Base-by-base conservation (phyloP, 2,888 invertebrate genomes). In the Drosophila aldrichi region DNA sequence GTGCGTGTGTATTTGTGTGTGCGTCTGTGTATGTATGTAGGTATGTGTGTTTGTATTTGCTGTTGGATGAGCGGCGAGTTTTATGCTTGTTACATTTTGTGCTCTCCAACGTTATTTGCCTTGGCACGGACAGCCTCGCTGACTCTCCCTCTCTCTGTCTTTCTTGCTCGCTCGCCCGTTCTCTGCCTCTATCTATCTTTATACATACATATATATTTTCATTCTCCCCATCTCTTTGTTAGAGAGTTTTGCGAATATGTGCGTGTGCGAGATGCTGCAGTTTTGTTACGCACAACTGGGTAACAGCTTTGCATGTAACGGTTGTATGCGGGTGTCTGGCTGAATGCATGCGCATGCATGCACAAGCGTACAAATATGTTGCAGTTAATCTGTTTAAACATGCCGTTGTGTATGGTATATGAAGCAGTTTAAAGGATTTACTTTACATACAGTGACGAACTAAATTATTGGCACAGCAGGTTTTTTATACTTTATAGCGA, bases 311-410 rank as follows among this genome's bases (percentile, higher is more conserved):
- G 58, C 64, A 57, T 70, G 38, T 56, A 44, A 44, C 61, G 25
- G 2, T 3, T 36, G 29, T 63, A n/a, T 38, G 67, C 22, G 25
- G 34, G 34, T 14, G 55, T 60, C 38, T 36, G n/a, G 29, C 25
- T 70, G 44, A 20, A 32, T 43, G 55, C 40, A 55, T 55, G 43
- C 32, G 34, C 43, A 44, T 57, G 44, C 57, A n/a, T 25, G 44
- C 36, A 57, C 44, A 43, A 22, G 12, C 36, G 29, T 43, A 22
- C 5, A 38, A 16, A 22, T 51, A 36, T 48, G 66, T 74, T 70
- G 60, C 60, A 74, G 80, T 71, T 79, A 86, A 81, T 86, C 63
- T 85, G 51, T 79, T 82, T 70, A 81, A 80, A 80, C 68, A 74
- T 79, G 74, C 74, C 25, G 52, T 59, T 59, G 16, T 38, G 32